Base-by-base conservation (phyloP, 2,888 invertebrate species). In the Drosophila kokeensis region DNA sequence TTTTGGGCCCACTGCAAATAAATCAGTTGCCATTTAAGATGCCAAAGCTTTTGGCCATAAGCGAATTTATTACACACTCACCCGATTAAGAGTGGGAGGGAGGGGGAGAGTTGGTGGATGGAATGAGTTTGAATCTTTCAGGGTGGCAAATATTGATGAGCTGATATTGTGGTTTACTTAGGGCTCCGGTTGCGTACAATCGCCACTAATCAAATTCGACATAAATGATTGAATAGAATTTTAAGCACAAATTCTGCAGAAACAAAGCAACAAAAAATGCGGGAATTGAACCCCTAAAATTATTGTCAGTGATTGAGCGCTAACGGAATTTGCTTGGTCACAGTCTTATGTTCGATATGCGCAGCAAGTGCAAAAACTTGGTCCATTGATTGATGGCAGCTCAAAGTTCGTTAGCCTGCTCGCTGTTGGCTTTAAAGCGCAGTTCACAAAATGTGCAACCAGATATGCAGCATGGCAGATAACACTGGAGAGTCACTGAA, bases 141-240 rank as follows among this genome's bases (percentile, higher is more conserved):
- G 36, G 36, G 27, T 69, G 50, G 58, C 52, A 87, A 73, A 83
- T 88, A 89, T 85, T 80, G 84, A 89, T 83, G 86, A 76, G 76
- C 69, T 50, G 59, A 71, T 70, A 64, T 73, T 66, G 59, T 59
- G 60, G 76, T 82, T 81, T 78, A 64, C 54, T 72, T 63, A 45
- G 72, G 74, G 65, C 45, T 78, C 63, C 64, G 45, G 59, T 65
- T 72, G 62, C 79, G 32, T 38, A 48, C 49, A 34, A 77, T 49
- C 75, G 61, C 45, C 69, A 73, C 84, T 90, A 90, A 87, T 90
- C 87, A 88, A 87, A 88, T 87, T 90, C 78, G 83, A 77, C 81
- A 86, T 88, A 90, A 90, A 90, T 87, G 90, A 90, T 87, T 83
- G 90, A 87, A 86, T 90, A 83, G 73, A 82, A 79, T 90, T 88